Conservation (phyloP, 2,113 vertebrate genomes). For the Ifrita kowaldi region DNA sequence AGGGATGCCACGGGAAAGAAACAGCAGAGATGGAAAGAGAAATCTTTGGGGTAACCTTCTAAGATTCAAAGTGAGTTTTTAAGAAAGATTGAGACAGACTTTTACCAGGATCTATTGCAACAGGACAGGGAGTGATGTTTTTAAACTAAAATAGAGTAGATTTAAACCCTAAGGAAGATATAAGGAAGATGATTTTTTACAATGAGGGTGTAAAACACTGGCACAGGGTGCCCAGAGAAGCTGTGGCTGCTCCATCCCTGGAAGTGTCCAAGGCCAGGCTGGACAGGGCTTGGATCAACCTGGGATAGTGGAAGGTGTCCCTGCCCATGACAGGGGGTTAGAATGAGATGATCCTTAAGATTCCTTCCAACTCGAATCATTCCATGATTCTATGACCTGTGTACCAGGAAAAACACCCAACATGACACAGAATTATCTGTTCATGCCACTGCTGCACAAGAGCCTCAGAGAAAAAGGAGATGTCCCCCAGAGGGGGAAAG, state of each 20-base stretch:
- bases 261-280: neutral
- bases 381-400: neutral
- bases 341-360: neutral
- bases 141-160: neutral
- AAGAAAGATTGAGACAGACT: neutral
- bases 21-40: neutral
- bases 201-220: neutral
- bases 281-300: fast-evolving
- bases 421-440: neutral
- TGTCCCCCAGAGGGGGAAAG: neutral
- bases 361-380: neutral
- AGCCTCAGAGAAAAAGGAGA: neutral
- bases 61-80: neutral
- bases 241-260: neutral
- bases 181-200: neutral
- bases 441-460: neutral
- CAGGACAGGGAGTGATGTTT: neutral
- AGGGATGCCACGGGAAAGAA: neutral
- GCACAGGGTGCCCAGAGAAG: neutral
- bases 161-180: neutral
- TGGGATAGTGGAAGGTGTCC: fast-evolving
- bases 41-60: fast-evolving
- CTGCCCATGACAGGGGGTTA: neutral
- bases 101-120: neutral
- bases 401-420: neutral